Evolutionary conservation across 2,888 invertebrate species (phyloP).

Genomic region (Mesochorus sp.): DNA sequence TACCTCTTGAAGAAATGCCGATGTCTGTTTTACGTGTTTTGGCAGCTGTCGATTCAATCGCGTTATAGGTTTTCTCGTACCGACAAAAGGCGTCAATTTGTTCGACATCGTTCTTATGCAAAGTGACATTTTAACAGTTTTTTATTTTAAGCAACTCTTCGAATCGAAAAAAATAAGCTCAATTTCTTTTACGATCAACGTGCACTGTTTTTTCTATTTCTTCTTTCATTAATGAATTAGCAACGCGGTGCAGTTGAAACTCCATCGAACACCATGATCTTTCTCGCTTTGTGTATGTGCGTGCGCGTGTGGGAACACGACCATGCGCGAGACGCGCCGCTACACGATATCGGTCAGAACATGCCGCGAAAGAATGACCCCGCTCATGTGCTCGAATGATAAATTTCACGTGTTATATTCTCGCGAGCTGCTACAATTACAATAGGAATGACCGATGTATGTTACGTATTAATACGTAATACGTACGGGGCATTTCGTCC

Average conservation of each 20-base stretch:
- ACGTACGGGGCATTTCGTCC: not conserved
- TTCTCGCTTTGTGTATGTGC: not conserved
- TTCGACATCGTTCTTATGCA: constrained; percentile 84
- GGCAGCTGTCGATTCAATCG: constrained; percentile 83
- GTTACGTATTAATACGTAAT: not conserved
- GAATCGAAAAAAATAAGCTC: constrained; percentile 56
- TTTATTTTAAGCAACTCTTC: constrained; percentile 43
- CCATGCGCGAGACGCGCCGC: constrained; percentile 21
- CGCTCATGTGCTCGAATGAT: too few relatives aligned
- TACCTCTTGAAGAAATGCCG: constrained; percentile 84
- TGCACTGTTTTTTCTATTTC: not conserved
- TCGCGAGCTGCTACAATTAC: too few relatives aligned
- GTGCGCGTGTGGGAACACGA: constrained; percentile 17
- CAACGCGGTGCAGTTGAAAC: constrained; percentile 28
- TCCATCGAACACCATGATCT: constrained; percentile 41
- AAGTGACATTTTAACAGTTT: constrained; percentile 83
- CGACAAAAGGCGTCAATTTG: constrained; percentile 84
- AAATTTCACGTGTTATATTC: too few relatives aligned
- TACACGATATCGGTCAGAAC: not conserved
- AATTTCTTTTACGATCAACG: constrained; percentile 6
- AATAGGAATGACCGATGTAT: too few relatives aligned
- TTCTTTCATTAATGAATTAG: constrained; percentile 12
- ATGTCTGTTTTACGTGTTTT: constrained; percentile 76
- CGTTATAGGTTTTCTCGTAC: constrained; percentile 83
- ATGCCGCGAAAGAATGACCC: not conserved